Evolutionary conservation across 2,113 vertebrate genomes (phyloP).

Genomic region (Protomyctophum bolini): DNA sequence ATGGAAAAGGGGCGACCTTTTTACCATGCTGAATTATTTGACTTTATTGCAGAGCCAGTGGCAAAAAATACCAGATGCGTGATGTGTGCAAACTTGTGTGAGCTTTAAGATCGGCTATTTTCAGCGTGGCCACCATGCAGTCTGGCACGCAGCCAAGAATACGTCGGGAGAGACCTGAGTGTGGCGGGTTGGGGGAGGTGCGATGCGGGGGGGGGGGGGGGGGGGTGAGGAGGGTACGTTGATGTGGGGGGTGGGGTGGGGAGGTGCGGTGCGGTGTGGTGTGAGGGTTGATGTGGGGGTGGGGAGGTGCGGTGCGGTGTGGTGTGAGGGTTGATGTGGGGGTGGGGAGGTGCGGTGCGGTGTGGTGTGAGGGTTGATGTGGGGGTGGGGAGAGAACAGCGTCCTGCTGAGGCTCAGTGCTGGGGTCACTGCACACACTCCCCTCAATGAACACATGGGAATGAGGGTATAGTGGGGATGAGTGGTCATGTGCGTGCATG

Average conservation of each 20-base stretch:
- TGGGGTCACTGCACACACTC: conserved; percentile 65
- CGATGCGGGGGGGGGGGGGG: background rate
- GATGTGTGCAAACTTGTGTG: too few relatives aligned
- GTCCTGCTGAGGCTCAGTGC: conserved; percentile 34
- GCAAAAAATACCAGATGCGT: too few relatives aligned
- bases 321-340: background rate
- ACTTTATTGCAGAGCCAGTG: too few relatives aligned
- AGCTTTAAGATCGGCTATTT: too few relatives aligned
- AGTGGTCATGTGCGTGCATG: conserved; percentile 9
- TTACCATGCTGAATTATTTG: too few relatives aligned
- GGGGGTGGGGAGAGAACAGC: conserved; percentile 43
- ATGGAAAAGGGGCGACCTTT: too few relatives aligned
- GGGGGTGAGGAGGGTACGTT: too few relatives aligned
- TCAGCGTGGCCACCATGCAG: too few relatives aligned
- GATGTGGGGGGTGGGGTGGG: background rate
- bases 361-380: background rate
- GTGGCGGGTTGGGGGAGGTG: conserved; percentile 32
- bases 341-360: background rate
- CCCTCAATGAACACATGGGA: conserved; percentile 43
- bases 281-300: background rate
- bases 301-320: background rate
- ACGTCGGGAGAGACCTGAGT: conserved; percentile 4
- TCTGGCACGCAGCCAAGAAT: too few relatives aligned
- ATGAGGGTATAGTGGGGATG: background rate
- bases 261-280: background rate